Conservation (phyloP, 2,888 invertebrate genomes). For the Seira musarum region DNA sequence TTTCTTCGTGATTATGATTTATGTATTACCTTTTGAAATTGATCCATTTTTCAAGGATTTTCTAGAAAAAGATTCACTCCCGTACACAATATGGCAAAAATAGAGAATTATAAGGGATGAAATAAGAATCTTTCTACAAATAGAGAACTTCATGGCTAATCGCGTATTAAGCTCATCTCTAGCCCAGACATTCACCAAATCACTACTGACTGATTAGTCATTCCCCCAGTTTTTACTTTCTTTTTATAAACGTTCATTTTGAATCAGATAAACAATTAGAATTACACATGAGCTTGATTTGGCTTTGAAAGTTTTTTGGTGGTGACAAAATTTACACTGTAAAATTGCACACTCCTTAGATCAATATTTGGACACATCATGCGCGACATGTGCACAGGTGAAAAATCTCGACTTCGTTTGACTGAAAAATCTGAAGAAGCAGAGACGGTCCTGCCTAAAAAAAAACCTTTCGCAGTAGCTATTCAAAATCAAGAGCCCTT, state of each 20-base stretch:
- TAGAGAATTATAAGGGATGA: no score
- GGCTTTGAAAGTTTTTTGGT: background rate
- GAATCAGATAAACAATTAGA: no score
- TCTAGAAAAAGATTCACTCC: background rate
- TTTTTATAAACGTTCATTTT: conserved; percentile 3
- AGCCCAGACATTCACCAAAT: background rate
- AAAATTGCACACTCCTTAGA: background rate
- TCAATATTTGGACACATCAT: background rate
- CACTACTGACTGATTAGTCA: background rate
- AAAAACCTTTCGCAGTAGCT: no score
- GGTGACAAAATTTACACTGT: background rate
- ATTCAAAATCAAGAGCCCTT: no score
- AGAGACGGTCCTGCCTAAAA: no score
- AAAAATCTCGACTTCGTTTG: background rate
- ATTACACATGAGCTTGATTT: no score
- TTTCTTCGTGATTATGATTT: no score
- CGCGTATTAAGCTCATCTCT: background rate
- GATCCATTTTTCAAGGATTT: background rate
- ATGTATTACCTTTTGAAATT: background rate
- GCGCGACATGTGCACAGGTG: background rate
- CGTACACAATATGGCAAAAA: background rate
- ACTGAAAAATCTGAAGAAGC: background rate
- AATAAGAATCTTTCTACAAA: no score
- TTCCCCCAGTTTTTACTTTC: background rate
- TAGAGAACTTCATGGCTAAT: background rate